Percentiles rank a stretch among this genome's conserved stretches.
Evolutionary conservation across 2,113 vertebrate genomes (phyloP).

Genomic region (Lophotis ruficrista): DNA sequence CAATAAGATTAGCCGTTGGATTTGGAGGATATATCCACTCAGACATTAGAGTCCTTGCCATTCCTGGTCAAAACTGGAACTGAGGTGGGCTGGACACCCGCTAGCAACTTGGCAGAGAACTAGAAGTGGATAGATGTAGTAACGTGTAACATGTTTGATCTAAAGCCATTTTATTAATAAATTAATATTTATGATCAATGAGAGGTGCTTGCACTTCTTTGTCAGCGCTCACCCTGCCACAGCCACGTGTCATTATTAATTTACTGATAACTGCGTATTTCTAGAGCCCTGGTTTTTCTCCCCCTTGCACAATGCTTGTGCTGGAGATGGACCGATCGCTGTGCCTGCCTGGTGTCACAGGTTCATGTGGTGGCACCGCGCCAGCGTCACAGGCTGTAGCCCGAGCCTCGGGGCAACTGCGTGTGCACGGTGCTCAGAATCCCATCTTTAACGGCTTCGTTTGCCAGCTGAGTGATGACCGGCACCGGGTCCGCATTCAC

Average conservation of each 20-base stretch:
- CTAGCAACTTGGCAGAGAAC: background rate
- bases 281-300: background rate
- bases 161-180: background rate
- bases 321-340: rapidly evolving
- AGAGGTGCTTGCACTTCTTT: background rate
- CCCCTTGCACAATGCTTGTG: rapidly evolving
- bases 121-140: background rate
- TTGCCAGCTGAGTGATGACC: background rate
- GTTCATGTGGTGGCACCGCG: background rate
- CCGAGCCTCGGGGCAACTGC: background rate
- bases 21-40: rapidly evolving
- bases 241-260: background rate
- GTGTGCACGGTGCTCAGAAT: rapidly evolving
- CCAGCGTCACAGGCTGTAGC: background rate
- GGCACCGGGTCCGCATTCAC: background rate
- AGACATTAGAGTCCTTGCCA: no score
- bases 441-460: background rate
- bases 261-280: background rate
- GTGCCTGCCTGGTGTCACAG: rapidly evolving
- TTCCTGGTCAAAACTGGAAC: background rate
- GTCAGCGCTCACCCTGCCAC: background rate
- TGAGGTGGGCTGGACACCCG: background rate
- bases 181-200: background rate
- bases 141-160: background rate
- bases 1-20: rapidly evolving